Evolutionary conservation across 2,113 vertebrate genomes (phyloP).

Genomic region (Callorhinus ursinus): DNA sequence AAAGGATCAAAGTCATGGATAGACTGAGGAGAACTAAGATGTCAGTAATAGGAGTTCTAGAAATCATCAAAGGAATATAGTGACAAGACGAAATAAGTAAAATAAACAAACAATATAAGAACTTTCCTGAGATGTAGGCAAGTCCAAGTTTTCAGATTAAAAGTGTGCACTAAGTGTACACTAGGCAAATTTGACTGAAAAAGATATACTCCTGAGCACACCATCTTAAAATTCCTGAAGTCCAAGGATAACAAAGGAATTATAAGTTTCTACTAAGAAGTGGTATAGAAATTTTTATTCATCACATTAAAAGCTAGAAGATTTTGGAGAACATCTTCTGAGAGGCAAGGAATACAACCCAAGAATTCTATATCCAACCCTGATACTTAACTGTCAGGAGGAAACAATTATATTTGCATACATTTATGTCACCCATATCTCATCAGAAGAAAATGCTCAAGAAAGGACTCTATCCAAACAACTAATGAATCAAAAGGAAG

Average conservation of each 20-base stretch:
- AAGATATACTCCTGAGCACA: neutral
- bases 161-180: neutral
- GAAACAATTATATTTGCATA: neutral
- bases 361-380: neutral
- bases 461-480: neutral
- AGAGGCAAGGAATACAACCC: neutral
- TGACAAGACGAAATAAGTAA: neutral
- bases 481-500: neutral
- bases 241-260: neutral
- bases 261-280: neutral
- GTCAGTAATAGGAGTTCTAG: neutral
- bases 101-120: neutral
- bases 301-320: neutral
- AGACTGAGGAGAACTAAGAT: neutral
- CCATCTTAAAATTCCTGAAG: conserved; percentile 7
- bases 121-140: conserved; percentile 4
- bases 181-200: conserved; percentile 1
- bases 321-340: neutral
- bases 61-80: neutral
- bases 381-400: neutral
- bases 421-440: neutral
- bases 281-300: neutral
- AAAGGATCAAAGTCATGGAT: neutral
- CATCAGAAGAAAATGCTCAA: neutral
- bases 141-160: conserved; percentile 23